Base-by-base conservation (phyloP, 2,797 vertebrate genomes). In the Cheracebus regulus region DNA sequence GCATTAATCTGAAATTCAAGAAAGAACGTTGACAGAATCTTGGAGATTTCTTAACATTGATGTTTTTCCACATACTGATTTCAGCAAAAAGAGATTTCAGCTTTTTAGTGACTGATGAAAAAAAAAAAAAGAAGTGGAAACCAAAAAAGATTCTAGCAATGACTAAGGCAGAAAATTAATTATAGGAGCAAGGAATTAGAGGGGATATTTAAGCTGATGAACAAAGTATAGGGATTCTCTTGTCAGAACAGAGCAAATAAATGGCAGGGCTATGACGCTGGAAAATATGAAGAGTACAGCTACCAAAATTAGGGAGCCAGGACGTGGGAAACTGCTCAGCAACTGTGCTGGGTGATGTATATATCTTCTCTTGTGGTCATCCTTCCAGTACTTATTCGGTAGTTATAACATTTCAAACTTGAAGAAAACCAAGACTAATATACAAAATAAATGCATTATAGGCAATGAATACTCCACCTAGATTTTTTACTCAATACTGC, bases 291-390 rank as follows among this genome's bases (percentile, higher is more conserved):
- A 2, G 0, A 15, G 20, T 8, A 4, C 41, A 15, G 17, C 36
- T 57, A 41, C 12, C 30, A 70, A 17, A 1, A 7, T 11, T 22
- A 39, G 9, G 7, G n/a, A 44, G 48, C 2, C 36, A 26, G 10
- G 4, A 14, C 1, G 10, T 0, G 1, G 50, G 2, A 57, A 20
- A 61, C 1, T 8, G n/a, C 70, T 22, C 5, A 13, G 10, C 33
- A 64, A 5, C 4, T 30, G 7, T n/a, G 58, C 19, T 20, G 26
- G 7, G 13, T 24, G 22, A 11, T 41, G 24, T n/a, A 61, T 12
- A 7, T 28, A 4, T 0, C 39, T 22, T 80, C 33, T 75, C 24
- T 24, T 13, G 1, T 44, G 19, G 2, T 14, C 6, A 13, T 48
- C 28, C 19, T 41, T 73, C 33, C 26, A 44, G 7, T 1, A 12